phyloP scores from a whole-genome alignment of 2,888 invertebrate genomes.

The Drosophila mimetica region DNA sequence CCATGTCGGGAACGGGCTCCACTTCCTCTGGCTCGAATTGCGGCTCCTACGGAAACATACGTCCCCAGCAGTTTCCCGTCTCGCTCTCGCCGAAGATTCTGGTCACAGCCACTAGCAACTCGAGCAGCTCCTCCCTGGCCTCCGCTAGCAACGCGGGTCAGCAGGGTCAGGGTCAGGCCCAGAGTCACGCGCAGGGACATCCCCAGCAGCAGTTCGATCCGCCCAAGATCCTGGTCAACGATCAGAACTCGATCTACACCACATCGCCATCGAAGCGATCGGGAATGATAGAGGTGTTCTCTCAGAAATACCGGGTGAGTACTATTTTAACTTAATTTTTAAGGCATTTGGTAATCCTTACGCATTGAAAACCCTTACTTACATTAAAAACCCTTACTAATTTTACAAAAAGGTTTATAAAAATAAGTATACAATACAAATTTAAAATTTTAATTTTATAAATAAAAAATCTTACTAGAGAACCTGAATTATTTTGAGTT shows the following conservation, averaged over 20 bases:
- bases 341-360: too few species aligned
- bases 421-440: too few species aligned
- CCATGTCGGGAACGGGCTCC: conserved; percentile 67
- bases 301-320: conserved; percentile 83
- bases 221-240: conserved; percentile 84
- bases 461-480: too few species aligned
- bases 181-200: conserved; percentile 57
- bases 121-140: conserved; percentile 78
- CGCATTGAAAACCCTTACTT: too few species aligned
- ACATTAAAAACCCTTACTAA: too few species aligned
- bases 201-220: conserved; percentile 82
- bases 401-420: too few species aligned
- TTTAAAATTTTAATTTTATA: too few species aligned
- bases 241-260: conserved; percentile 84
- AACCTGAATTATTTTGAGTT: too few species aligned
- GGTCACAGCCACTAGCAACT: conserved; percentile 80
- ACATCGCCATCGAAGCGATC: conserved; percentile 84
- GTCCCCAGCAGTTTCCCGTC: conserved; percentile 83
- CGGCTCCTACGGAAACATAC: conserved; percentile 73
- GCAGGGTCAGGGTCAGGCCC: conserved; percentile 55
- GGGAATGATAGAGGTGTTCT: conserved; percentile 84
- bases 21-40: conserved; percentile 79
- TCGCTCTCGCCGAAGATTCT: conserved; percentile 83
- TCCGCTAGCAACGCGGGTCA: conserved; percentile 57
- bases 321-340: too few species aligned